These are phyloP conservation scores for Microplitis manilae DNA, from an alignment of 2,888 invertebrate species.

Conservation along the genomic window DNA sequence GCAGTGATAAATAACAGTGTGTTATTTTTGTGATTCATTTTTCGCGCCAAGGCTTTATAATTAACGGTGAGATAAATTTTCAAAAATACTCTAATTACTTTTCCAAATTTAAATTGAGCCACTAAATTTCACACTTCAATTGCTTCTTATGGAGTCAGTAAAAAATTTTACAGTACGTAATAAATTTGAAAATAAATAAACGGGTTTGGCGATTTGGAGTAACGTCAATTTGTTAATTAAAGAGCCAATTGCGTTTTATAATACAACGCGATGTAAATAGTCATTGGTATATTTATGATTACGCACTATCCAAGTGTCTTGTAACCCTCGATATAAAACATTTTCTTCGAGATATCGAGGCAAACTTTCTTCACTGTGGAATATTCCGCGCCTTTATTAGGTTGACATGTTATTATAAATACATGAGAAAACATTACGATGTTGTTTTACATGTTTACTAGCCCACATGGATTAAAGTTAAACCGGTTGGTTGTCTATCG, in stretches of 20 bases:
- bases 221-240: neutral
- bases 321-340: constrained; percentile 5
- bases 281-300: neutral
- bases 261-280: neutral
- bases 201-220: neutral
- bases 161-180: neutral
- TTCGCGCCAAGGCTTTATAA: neutral
- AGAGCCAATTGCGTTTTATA: constrained; percentile 26
- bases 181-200: neutral
- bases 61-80: neutral
- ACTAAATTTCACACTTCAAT: too few relatives aligned
- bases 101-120: too few relatives aligned
- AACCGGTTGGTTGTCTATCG: neutral
- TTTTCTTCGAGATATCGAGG: constrained; percentile 19
- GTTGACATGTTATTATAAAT: constrained; percentile 3
- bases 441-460: neutral
- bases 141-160: too few relatives aligned
- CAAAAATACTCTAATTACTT: neutral
- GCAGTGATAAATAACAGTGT: neutral
- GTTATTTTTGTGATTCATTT: neutral
- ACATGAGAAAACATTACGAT: constrained; percentile 1
- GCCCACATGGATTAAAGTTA: neutral
- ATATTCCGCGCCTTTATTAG: constrained; percentile 18
- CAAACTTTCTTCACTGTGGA: constrained; percentile 20
- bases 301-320: constrained; percentile 18